Conservation (phyloP, 1,140 invertebrate species). For the Goniozus legneri region DNA sequence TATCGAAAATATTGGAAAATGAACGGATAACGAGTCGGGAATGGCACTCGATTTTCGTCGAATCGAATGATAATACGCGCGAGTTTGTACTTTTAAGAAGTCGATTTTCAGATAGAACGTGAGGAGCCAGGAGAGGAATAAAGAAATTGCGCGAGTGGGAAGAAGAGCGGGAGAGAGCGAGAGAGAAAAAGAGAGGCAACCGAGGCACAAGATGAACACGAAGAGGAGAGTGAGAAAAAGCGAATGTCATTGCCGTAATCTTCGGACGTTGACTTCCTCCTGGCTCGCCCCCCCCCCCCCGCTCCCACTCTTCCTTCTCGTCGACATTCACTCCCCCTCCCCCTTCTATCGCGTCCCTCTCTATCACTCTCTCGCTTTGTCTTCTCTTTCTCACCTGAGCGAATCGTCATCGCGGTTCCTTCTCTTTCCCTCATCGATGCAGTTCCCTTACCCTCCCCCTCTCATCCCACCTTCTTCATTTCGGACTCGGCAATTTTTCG, state of each 20-base stretch:
- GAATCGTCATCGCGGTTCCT: conserved; percentile 8
- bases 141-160: too few relatives aligned
- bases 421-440: conserved; percentile 1
- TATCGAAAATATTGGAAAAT: too few relatives aligned
- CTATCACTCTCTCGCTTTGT: not conserved
- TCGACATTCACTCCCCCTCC: conserved; percentile 4
- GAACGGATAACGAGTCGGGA: too few relatives aligned
- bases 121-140: too few relatives aligned
- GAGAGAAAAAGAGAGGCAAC: conserved; percentile 2
- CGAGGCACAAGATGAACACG: conserved; percentile 28
- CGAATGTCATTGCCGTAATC: conserved; percentile 57
- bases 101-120: too few relatives aligned
- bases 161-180: too few relatives aligned
- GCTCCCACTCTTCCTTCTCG: not conserved
- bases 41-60: too few relatives aligned
- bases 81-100: too few relatives aligned
- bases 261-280: conserved; percentile 54
- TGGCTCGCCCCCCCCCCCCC: conserved; percentile 28
- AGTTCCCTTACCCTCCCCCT: not conserved
- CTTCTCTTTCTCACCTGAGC: conserved; percentile 11
- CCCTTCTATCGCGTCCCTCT: not conserved
- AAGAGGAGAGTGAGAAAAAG: conserved; percentile 51
- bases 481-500: too few relatives aligned
- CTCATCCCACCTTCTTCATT: conserved; percentile 1
- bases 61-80: too few relatives aligned